Evolutionary conservation across 2,888 invertebrate species (phyloP), one percentile per base, ranked within the genome.

Genomic region (Phalera bucephala): DNA sequence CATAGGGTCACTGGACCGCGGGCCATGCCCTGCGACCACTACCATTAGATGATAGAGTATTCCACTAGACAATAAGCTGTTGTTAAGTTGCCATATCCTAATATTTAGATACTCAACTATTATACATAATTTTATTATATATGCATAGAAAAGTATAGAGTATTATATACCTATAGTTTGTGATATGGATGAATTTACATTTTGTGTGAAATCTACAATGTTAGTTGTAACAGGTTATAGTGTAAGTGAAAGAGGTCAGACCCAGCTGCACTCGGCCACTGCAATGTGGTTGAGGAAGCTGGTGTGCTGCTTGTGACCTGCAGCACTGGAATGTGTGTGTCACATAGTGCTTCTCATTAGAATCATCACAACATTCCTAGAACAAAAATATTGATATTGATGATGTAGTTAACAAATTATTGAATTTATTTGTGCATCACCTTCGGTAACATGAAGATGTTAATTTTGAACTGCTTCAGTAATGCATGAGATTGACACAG

Each of bases 21-120:
- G 13, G n/a, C 13, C n/a, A 12, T 12, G 8, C 5, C 12, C 25
- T 9, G 2, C n/a, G 9, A 14, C 27, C 27, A n/a, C 9, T 42
- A 49, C 52, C 48, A 38, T 46, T 67, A 62, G 65, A 48, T 68
- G 37, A 40, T 72, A 72, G 66, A 63, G 54, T 80, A 85, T 86
- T 87, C 85, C 87, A 86, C 64, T 88, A 88, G 87, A 88, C 86
- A 88, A 88, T 88, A 88, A 87, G 88, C 80, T 79, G 77, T 80
- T 80, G 57, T 80, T 88, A 85, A 85, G 84, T 88, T 88, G 88
- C 87, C 88, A 88, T 88, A 88, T 84, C 85, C 77, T 85, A 85
- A 80, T 81, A 72, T 79, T 84, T 85, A 88, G 87, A 85, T 85
- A 87, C 85, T 88, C 82, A 78, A 80, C 74, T 77, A 75, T 74